These are phyloP conservation scores for Matsumyia berberina DNA, from an alignment of 2,888 invertebrate species.

Conservation along the genomic window DNA sequence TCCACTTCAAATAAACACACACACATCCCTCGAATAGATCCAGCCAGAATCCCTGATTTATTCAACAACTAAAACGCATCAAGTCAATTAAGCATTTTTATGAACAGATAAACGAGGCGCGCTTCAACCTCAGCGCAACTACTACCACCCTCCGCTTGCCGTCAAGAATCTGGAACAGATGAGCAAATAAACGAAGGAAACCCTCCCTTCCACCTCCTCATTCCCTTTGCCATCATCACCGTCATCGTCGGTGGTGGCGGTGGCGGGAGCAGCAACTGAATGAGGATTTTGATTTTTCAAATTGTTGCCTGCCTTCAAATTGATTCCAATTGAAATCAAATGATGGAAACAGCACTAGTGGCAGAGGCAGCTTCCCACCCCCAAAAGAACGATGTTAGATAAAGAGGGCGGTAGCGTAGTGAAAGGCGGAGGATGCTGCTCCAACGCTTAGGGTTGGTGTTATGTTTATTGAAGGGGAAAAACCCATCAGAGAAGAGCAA, in stretches of 20 bases:
- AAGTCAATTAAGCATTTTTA: constrained; percentile 75
- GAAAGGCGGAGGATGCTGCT: constrained; percentile 17
- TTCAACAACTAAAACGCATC: constrained; percentile 74
- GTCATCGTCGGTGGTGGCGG: background rate
- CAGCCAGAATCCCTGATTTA: constrained; percentile 61
- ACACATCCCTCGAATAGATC: background rate
- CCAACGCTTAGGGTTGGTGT: constrained; percentile 61
- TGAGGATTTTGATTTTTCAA: constrained; percentile 71
- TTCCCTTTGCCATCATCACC: background rate
- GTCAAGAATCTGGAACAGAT: constrained; percentile 32
- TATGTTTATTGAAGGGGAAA: constrained; percentile 73
- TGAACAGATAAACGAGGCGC: constrained; percentile 68
- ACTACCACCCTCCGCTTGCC: background rate
- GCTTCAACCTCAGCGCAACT: constrained; percentile 49
- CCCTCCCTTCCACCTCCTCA: constrained; percentile 12
- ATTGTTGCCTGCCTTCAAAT: constrained; percentile 73
- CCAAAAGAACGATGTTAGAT: constrained; percentile 46
- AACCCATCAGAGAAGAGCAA: constrained; percentile 76
- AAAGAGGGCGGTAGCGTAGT: constrained; percentile 9
- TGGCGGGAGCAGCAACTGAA: constrained; percentile 37
- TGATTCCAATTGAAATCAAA: constrained; percentile 74
- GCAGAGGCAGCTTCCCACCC: constrained; percentile 18
- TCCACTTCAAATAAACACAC: constrained; percentile 30
- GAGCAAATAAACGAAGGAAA: constrained; percentile 59
- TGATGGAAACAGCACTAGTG: constrained; percentile 66